A percentile compares a stretch with the other conserved stretches of the same genome.
These are phyloP conservation scores for Lycaena phlaeas DNA, from an alignment of 2,888 invertebrate genomes.

Conservation along the genomic window DNA sequence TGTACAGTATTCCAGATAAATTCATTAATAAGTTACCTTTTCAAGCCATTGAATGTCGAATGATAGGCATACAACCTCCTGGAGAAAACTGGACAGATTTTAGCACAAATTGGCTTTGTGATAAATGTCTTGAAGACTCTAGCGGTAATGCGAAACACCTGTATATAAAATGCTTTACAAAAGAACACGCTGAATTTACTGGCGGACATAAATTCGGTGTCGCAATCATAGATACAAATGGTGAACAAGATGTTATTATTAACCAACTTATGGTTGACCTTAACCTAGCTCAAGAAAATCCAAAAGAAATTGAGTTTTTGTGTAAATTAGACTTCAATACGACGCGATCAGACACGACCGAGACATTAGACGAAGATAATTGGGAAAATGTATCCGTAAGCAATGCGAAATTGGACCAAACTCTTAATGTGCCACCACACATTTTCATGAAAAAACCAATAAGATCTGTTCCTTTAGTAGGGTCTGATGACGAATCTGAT, in stretches of 20 bases:
- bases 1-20: conserved; percentile 61
- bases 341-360: conserved; percentile 8
- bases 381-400: conserved; percentile 19
- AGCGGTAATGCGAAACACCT: conserved; percentile 48
- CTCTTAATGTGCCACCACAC: conserved; percentile 9
- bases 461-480: conserved; percentile 39
- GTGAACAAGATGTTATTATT: conserved; percentile 47
- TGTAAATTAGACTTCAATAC: conserved; percentile 15
- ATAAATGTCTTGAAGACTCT: conserved; percentile 48
- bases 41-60: conserved; percentile 76
- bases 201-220: conserved; percentile 64
- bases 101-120: conserved; percentile 63
- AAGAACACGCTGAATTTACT: conserved; percentile 41
- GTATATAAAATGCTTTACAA: conserved; percentile 50
- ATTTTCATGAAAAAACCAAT: conserved; percentile 27
- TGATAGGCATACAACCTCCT: conserved; percentile 65
- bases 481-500: conserved; percentile 30
- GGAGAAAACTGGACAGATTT: conserved; percentile 65
- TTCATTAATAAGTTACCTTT: conserved; percentile 72
- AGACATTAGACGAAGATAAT: conserved; percentile 21
- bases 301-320: conserved; percentile 37
- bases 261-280: conserved; percentile 63
- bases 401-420: neutral
- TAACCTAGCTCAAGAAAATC: conserved; percentile 49
- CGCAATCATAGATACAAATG: conserved; percentile 57